phyloP scores from a whole-genome alignment of 2,888 invertebrate genomes.

The Drosophila ezoana region DNA sequence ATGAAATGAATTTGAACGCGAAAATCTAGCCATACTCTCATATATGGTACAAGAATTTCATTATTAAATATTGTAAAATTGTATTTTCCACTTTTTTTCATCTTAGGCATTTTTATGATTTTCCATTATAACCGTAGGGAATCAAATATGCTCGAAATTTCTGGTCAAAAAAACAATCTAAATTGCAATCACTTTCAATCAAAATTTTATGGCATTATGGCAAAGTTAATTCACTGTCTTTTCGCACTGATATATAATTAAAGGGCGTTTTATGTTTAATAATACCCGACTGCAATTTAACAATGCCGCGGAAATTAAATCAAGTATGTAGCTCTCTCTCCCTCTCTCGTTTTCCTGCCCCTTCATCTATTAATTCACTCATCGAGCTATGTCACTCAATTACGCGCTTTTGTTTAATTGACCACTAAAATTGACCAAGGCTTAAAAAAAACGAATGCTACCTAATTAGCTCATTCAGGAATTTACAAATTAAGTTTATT shows the following conservation, averaged over 20 bases:
- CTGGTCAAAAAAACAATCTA: background rate
- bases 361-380: slow-evolving; percentile 29
- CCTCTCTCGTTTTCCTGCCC: background rate
- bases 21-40: background rate
- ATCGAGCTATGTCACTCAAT: slow-evolving; percentile 45
- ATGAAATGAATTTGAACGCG: background rate
- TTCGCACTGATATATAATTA: slow-evolving; percentile 10
- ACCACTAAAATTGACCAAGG: slow-evolving; percentile 43
- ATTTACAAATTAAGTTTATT: slow-evolving; percentile 22
- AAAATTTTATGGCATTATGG: slow-evolving; percentile 7
- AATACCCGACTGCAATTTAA: slow-evolving; percentile 1
- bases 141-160: background rate
- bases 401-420: slow-evolving; percentile 43
- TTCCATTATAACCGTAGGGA: background rate
- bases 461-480: slow-evolving; percentile 48
- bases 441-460: slow-evolving; percentile 20
- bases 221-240: slow-evolving; percentile 1
- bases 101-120: background rate
- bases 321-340: slow-evolving; percentile 6
- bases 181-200: slow-evolving; percentile 4
- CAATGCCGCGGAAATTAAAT: slow-evolving; percentile 33
- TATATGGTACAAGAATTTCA: slow-evolving; percentile 1
- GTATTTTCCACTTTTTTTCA: too few species aligned
- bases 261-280: slow-evolving; percentile 2
- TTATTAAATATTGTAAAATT: background rate